phyloP scores from a whole-genome alignment of 2,113 vertebrate species.

The Buteo buteo region DNA sequence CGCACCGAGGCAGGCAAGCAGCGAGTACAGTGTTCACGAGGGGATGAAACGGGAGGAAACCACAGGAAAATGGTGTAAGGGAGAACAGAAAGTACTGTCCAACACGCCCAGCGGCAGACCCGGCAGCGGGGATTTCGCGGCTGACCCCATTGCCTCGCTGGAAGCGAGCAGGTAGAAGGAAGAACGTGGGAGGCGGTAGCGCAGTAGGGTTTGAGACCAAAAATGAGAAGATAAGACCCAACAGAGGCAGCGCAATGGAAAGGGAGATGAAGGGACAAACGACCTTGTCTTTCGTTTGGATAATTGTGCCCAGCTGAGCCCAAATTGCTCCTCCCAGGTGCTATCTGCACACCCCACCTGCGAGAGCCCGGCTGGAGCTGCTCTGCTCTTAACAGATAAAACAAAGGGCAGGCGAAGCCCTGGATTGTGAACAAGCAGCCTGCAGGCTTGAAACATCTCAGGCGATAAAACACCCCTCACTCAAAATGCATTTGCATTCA shows the following conservation, averaged over 20 bases:
- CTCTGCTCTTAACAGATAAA: not conserved
- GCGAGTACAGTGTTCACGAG: not conserved
- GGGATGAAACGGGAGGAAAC: not conserved
- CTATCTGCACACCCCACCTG: not conserved
- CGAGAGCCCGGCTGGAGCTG: not conserved
- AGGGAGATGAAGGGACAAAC: not conserved
- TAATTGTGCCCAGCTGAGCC: not conserved
- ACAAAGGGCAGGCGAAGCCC: not conserved
- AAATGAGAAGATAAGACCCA: not conserved
- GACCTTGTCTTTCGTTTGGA: not conserved
- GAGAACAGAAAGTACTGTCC: not conserved
- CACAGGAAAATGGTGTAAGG: not conserved
- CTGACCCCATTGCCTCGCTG: not conserved
- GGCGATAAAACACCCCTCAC: not conserved
- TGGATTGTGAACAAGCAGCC: not conserved
- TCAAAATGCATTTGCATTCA: not conserved
- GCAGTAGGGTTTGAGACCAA: not conserved
- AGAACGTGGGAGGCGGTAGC: not conserved
- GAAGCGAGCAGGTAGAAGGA: not conserved
- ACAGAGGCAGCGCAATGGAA: not conserved
- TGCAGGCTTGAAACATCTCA: not conserved
- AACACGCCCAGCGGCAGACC: not conserved
- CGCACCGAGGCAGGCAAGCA: not conserved
- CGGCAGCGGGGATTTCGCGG: not conserved
- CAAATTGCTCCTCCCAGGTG: not conserved